phyloP scores from a whole-genome alignment of 1,140 invertebrate genomes.

The Nixonia krombeini region DNA sequence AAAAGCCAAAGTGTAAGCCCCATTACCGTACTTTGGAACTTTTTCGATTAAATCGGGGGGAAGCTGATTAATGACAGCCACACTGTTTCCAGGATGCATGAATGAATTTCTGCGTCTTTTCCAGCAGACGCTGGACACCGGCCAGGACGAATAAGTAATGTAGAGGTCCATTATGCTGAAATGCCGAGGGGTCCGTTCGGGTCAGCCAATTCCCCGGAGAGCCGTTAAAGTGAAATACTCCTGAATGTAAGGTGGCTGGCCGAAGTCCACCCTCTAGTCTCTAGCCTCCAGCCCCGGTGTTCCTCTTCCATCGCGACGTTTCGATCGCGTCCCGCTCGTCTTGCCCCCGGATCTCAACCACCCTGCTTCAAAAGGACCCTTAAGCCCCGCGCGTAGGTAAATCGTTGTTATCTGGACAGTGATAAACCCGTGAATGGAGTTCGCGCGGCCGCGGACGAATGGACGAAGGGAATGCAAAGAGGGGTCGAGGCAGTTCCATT shows the following conservation, averaged over 20 bases:
- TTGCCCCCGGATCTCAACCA: slow-evolving; percentile 11
- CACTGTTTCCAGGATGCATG: slow-evolving; percentile 26
- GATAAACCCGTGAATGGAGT: slow-evolving; percentile 72
- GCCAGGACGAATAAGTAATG: slow-evolving; percentile 70
- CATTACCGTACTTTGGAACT: slow-evolving; percentile 37
- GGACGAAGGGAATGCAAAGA: slow-evolving; percentile 57
- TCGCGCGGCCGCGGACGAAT: slow-evolving; percentile 57
- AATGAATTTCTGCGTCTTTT: slow-evolving; percentile 33
- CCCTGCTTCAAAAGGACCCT: slow-evolving; percentile 33
- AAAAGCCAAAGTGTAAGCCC: neutral
- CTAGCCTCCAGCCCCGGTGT: slow-evolving; percentile 23
- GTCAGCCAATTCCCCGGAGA: slow-evolving; percentile 70
- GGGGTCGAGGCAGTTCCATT: slow-evolving; percentile 26
- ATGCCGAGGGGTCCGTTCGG: slow-evolving; percentile 67
- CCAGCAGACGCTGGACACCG: slow-evolving; percentile 50
- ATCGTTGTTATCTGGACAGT: slow-evolving; percentile 73
- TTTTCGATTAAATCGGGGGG: slow-evolving; percentile 44
- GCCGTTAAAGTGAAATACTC: slow-evolving; percentile 73
- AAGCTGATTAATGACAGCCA: slow-evolving; percentile 42
- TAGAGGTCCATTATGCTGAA: slow-evolving; percentile 71
- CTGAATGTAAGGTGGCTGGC: slow-evolving; percentile 69
- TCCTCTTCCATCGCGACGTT: slow-evolving; percentile 16
- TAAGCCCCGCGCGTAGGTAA: slow-evolving; percentile 66
- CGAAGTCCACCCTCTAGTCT: slow-evolving; percentile 42
- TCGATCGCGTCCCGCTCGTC: slow-evolving; percentile 30